A percentile compares a stretch with the other conserved stretches of the same genome.
Conservation (phyloP, 1,140 invertebrate species). For the Hylyphantes graminicola region DNA sequence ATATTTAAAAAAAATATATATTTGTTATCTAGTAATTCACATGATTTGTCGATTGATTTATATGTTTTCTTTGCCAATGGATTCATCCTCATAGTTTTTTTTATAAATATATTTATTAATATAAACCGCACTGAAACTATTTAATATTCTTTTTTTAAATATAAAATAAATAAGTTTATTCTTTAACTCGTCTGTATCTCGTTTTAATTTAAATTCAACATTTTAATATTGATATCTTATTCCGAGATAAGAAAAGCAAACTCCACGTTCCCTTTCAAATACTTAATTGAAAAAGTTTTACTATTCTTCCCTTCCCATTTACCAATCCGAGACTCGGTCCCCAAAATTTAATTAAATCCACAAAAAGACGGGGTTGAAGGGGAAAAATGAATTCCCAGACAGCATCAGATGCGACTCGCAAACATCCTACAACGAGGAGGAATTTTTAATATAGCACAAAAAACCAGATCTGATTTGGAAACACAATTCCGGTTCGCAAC, state of each 20-base stretch:
- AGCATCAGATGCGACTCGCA: slow-evolving; percentile 19
- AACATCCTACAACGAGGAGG: slow-evolving; percentile 9
- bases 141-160: too few relatives aligned
- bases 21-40: too few relatives aligned
- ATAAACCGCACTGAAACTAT: too few relatives aligned
- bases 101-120: too few relatives aligned
- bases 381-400: background rate
- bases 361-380: background rate
- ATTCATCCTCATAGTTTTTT: too few relatives aligned
- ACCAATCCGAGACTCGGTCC: background rate
- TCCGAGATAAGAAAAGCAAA: slow-evolving; percentile 11
- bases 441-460: slow-evolving; percentile 40
- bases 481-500: slow-evolving; percentile 10
- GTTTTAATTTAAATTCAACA: too few relatives aligned
- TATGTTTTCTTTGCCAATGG: too few relatives aligned
- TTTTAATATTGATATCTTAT: too few relatives aligned
- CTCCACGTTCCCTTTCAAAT: slow-evolving; percentile 20
- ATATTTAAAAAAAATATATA: too few relatives aligned
- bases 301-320: slow-evolving; percentile 7
- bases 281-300: slow-evolving; percentile 28
- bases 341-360: slow-evolving; percentile 29
- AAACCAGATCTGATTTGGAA: slow-evolving; percentile 18
- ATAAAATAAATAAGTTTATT: too few relatives aligned
- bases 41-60: too few relatives aligned
- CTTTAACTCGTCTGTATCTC: too few relatives aligned